Percentiles rank a stretch among this genome's conserved stretches.
These are phyloP conservation scores for Kuschelorhynchus macadamiae DNA, from an alignment of 2,888 invertebrate species.

Conservation along the genomic window DNA sequence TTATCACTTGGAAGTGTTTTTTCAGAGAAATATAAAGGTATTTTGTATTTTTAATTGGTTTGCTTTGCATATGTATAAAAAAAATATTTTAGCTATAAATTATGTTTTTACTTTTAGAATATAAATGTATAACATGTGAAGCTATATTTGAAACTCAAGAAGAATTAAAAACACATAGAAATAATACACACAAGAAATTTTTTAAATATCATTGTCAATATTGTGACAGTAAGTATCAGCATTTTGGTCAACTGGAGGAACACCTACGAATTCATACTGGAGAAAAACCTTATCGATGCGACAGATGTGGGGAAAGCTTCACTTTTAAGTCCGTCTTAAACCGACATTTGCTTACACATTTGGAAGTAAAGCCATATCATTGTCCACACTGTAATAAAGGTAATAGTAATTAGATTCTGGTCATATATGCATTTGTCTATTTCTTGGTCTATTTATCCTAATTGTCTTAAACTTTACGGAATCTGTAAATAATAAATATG, in stretches of 20 bases:
- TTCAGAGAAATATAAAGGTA: too few relatives aligned
- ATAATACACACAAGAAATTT: slow-evolving; percentile 34
- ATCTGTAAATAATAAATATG: too few relatives aligned
- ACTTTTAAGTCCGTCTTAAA: slow-evolving; percentile 40
- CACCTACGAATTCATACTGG: slow-evolving; percentile 44
- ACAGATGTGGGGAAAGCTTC: slow-evolving; percentile 35
- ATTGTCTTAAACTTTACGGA: too few relatives aligned
- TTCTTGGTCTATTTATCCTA: not conserved
- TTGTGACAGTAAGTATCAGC: slow-evolving; percentile 30
- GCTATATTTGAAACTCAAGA: slow-evolving; percentile 17
- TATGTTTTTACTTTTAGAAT: too few relatives aligned
- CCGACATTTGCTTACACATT: slow-evolving; percentile 40
- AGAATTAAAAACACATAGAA: slow-evolving; percentile 24
- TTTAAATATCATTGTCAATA: slow-evolving; percentile 29
- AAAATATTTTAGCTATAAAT: too few relatives aligned
- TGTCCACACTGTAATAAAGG: slow-evolving; percentile 36
- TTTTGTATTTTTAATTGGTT: too few relatives aligned
- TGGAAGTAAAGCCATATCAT: slow-evolving; percentile 32
- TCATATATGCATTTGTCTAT: not conserved
- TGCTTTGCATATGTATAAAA: too few relatives aligned
- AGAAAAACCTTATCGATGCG: slow-evolving; percentile 44
- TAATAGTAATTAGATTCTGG: slow-evolving; percentile 1
- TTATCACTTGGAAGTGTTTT: too few relatives aligned
- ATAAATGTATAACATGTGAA: slow-evolving; percentile 32
- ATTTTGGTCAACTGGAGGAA: slow-evolving; percentile 23